phyloP scores from a whole-genome alignment of 2,888 invertebrate species.

The Habrosyne pyritoides region DNA sequence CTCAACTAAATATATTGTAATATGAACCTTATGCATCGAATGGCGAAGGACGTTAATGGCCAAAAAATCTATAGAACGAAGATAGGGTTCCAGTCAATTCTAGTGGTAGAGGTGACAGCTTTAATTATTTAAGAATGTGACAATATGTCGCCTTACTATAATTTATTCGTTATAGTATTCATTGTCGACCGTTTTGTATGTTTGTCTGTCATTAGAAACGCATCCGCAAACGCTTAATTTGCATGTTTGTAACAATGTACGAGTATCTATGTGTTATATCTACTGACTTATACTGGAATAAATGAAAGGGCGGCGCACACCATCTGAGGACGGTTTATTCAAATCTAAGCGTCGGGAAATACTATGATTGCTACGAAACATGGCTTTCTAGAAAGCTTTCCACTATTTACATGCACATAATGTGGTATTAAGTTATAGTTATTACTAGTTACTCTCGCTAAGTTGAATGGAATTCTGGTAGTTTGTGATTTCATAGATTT shows the following conservation, averaged over 20 bases:
- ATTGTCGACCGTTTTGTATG: constrained; percentile 24
- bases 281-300: constrained; percentile 32
- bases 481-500: constrained; percentile 14
- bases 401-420: constrained; percentile 6
- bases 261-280: constrained; percentile 19
- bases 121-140: neutral
- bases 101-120: neutral
- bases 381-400: constrained; percentile 35
- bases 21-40: no score
- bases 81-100: no score
- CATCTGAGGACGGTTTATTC: constrained; percentile 45
- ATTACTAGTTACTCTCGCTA: neutral
- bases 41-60: no score
- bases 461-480: neutral
- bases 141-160: neutral
- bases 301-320: constrained; percentile 57
- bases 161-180: neutral
- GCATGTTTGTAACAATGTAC: constrained; percentile 48
- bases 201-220: constrained; percentile 51
- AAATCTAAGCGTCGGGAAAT: constrained; percentile 45
- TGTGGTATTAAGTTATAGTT: neutral
- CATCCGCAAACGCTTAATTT: constrained; percentile 44
- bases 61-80: no score
- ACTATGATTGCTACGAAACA: constrained; percentile 17
- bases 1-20: no score